Evolutionary conservation across 2,113 vertebrate genomes (phyloP).

Genomic region (Cyanoderma ruficeps): DNA sequence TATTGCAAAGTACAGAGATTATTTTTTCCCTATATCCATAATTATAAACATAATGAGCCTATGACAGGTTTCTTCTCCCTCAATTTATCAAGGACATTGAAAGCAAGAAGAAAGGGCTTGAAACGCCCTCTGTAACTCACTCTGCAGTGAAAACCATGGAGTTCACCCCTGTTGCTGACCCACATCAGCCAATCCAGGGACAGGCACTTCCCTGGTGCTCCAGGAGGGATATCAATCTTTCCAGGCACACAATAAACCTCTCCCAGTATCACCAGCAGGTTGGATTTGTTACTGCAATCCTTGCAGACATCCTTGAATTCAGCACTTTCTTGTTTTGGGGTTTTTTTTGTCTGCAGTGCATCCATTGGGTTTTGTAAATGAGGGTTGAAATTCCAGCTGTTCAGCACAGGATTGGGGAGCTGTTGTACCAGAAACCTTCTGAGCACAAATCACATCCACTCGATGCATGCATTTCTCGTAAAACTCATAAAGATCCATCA

Average conservation of each 20-base stretch:
- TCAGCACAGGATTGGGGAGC: not conserved
- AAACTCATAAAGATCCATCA: not conserved
- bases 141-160: not conserved
- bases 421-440: not conserved
- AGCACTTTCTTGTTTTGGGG: not conserved
- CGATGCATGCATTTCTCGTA: rapidly evolving
- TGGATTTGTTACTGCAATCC: not conserved
- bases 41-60: not conserved
- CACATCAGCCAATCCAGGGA: not conserved
- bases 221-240: not conserved
- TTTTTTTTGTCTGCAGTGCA: not conserved
- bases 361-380: not conserved
- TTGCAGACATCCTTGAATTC: not conserved
- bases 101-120: not conserved
- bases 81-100: not conserved
- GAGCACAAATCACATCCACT: not conserved
- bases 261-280: not conserved
- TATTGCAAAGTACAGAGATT: not conserved
- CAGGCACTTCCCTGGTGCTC: not conserved
- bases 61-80: not conserved
- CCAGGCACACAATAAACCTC: not conserved
- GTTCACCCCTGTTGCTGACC: not conserved
- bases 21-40: not conserved
- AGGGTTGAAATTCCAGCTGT: not conserved
- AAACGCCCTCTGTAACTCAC: not conserved